Evolutionary conservation across 2,888 invertebrate species (phyloP).

Genomic region (Synergus umbraculus): DNA sequence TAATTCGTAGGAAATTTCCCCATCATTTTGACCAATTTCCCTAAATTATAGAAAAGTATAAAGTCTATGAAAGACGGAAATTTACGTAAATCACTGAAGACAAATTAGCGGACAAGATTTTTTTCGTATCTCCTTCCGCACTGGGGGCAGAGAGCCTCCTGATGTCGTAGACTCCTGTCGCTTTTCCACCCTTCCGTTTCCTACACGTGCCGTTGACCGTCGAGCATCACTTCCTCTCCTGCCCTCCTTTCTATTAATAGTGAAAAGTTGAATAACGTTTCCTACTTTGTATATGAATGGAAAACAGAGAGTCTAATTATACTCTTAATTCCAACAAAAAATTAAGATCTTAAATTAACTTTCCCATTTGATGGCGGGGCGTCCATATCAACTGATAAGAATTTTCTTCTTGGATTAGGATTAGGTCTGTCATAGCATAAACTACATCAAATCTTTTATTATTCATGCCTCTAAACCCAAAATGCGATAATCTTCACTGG

Average conservation of each 20-base stretch:
- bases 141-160: not conserved
- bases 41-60: not conserved
- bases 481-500: not conserved
- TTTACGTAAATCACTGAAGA: not conserved
- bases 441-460: not conserved
- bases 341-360: no score
- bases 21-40: not conserved
- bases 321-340: no score
- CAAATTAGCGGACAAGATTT: conserved; percentile 21
- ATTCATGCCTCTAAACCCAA: not conserved
- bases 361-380: no score
- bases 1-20: not conserved
- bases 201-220: conserved; percentile 69
- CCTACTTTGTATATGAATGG: not conserved
- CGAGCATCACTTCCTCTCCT: conserved; percentile 61
- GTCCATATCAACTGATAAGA: no score
- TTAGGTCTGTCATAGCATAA: no score
- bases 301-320: not conserved
- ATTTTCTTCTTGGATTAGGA: no score
- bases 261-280: conserved; percentile 47
- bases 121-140: conserved; percentile 5
- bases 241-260: conserved; percentile 71
- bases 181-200: conserved; percentile 62
- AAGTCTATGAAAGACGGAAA: no score
- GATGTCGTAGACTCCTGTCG: conserved; percentile 35